Evolutionary conservation across 2,888 invertebrate species (phyloP).

Genomic region (Acronicta alni): DNA sequence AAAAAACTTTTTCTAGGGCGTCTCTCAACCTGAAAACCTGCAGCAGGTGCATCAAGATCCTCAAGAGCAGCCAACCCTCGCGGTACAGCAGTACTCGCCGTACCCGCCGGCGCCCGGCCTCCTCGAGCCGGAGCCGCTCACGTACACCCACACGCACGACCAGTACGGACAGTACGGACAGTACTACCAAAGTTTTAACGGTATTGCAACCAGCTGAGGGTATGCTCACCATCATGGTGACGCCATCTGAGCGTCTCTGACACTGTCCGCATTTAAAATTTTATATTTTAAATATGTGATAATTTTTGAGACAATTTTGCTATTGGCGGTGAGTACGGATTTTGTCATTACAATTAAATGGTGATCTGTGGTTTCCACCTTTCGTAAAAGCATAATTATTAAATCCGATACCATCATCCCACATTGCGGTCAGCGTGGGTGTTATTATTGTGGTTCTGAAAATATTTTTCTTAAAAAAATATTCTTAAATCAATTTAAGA

Average conservation of each 20-base stretch:
- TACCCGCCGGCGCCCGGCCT: slow-evolving; percentile 54
- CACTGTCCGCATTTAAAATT: slow-evolving; percentile 3
- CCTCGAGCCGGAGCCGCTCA: slow-evolving; percentile 27
- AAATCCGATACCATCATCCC: background rate
- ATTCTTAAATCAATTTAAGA: too few relatives aligned
- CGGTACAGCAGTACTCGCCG: slow-evolving; percentile 71
- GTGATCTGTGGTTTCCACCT: too few relatives aligned
- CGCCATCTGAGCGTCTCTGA: slow-evolving; percentile 42
- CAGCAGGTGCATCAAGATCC: slow-evolving; percentile 59
- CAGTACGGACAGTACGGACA: slow-evolving; percentile 66
- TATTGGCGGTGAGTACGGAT: too few relatives aligned
- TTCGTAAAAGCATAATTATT: background rate
- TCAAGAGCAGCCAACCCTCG: slow-evolving; percentile 55
- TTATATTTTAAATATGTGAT: too few relatives aligned
- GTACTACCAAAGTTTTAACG: slow-evolving; percentile 69
- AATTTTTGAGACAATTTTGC: too few relatives aligned
- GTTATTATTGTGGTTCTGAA: slow-evolving; percentile 4
- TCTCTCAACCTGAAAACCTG: slow-evolving; percentile 46
- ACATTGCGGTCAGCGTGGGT: background rate
- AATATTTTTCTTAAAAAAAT: too few relatives aligned
- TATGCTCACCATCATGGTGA: slow-evolving; percentile 39
- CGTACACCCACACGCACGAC: slow-evolving; percentile 51
- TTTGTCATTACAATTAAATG: too few relatives aligned
- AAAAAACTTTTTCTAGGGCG: slow-evolving; percentile 21
- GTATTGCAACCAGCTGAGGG: slow-evolving; percentile 76